Percentiles rank a stretch among this genome's conserved stretches.
Evolutionary conservation across 30 jellyfish, hydroid and myxozoan species (phyloP).

Genomic region (Cassiopea xamachana): DNA sequence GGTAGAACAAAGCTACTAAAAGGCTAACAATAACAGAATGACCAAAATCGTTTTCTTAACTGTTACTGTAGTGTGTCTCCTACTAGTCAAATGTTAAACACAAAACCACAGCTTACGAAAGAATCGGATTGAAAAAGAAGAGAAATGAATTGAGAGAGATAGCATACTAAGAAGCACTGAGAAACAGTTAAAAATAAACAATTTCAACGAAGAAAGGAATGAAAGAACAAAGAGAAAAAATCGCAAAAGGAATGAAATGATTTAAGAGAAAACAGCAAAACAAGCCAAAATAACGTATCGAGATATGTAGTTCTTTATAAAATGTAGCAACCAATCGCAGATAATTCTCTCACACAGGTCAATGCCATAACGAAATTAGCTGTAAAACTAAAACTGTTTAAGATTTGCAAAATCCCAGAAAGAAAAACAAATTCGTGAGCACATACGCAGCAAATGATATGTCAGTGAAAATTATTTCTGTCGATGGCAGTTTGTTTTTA

Average conservation of each 20-base stretch:
- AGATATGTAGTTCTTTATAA: no score
- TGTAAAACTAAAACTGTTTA: background rate
- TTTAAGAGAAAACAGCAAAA: background rate
- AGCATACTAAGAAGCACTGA: no score
- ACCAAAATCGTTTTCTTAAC: background rate
- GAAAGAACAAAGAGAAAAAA: background rate
- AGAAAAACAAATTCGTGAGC: background rate
- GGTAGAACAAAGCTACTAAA: no score
- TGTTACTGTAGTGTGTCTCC: background rate
- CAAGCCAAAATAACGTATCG: background rate
- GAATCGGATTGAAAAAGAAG: background rate
- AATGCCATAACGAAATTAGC: background rate
- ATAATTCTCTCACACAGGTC: background rate
- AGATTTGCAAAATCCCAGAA: background rate
- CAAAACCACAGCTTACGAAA: background rate
- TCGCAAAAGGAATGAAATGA: background rate
- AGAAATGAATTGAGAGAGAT: background rate
- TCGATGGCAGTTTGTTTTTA: slow-evolving; percentile 33
- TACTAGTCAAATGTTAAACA: background rate
- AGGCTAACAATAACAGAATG: no score
- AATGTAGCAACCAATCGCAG: background rate
- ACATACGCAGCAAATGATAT: background rate
- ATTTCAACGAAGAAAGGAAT: no score
- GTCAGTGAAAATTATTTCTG: background rate
- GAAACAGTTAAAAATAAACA: no score